Percentiles rank a stretch among this genome's conserved stretches.
Conservation (phyloP, 2,888 invertebrate genomes). For the Sipha maydis region DNA sequence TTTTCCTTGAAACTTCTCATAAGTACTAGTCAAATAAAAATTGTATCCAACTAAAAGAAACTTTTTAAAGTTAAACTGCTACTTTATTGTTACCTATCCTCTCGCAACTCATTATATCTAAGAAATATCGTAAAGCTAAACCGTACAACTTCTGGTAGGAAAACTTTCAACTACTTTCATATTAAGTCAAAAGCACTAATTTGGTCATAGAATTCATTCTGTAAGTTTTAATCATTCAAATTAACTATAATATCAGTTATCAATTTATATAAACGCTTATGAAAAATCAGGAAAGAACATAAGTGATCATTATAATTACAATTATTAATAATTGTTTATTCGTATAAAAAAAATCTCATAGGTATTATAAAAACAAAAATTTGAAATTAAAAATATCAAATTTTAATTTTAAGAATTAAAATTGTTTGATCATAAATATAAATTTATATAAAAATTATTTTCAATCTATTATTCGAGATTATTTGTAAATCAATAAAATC, state of each 20-base stretch:
- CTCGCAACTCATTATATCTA: conserved; percentile 25
- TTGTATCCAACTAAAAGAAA: conserved; percentile 44
- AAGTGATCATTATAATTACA: too few species aligned
- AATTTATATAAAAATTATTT: background rate
- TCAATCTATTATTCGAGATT: background rate
- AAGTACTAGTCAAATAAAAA: conserved; percentile 17
- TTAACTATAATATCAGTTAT: conserved; percentile 17
- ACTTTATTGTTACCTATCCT: conserved; percentile 47
- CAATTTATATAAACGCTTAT: conserved; percentile 1
- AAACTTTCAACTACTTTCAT: conserved; percentile 54
- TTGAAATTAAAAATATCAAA: background rate
- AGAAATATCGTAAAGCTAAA: conserved; percentile 28
- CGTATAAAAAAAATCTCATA: background rate
- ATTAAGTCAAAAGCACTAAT: conserved; percentile 46
- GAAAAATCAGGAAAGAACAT: background rate
- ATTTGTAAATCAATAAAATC: conserved; percentile 10
- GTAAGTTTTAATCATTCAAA: conserved; percentile 36
- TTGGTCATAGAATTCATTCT: conserved; percentile 35
- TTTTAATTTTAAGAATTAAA: background rate
- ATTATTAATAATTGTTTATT: background rate
- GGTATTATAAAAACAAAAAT: background rate
- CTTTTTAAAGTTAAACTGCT: conserved; percentile 46
- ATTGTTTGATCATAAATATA: background rate
- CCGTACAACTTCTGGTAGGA: conserved; percentile 15
- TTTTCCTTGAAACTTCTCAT: background rate